Evolutionary conservation across 2,888 invertebrate species (phyloP).

Genomic region (Nomada lathburiana): DNA sequence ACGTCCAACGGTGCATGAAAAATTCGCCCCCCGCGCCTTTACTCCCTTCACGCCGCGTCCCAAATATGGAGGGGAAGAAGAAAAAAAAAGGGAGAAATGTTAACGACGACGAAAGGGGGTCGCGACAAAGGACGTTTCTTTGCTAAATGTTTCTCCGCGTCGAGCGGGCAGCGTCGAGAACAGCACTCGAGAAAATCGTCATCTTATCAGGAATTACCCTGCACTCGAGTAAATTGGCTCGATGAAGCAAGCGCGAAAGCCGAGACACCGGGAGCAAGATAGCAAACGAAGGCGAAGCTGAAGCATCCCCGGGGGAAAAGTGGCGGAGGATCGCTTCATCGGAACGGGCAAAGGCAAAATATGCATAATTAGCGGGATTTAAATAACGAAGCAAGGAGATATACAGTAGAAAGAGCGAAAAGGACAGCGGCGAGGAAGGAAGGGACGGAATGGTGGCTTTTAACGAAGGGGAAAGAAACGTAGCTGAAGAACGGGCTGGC

Average conservation of each 20-base stretch:
- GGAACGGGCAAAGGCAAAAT: conserved; percentile 60
- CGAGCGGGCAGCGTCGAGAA: conserved; percentile 15
- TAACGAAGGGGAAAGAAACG: conserved; percentile 44
- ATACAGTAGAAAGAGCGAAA: neutral
- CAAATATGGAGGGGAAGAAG: neutral
- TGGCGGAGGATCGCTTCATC: conserved; percentile 56
- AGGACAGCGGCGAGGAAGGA: conserved; percentile 10
- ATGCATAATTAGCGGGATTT: conserved; percentile 70
- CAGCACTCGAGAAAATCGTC: conserved; percentile 63
- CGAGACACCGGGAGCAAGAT: conserved; percentile 33
- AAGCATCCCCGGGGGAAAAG: conserved; percentile 19
- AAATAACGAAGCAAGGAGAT: conserved; percentile 63
- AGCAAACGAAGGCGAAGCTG: conserved; percentile 21
- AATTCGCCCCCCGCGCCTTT: neutral
- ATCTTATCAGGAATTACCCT: conserved; percentile 72
- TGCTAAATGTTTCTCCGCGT: conserved; percentile 41
- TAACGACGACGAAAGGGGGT: conserved; percentile 18
- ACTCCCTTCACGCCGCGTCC: neutral
- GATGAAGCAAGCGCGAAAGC: conserved; percentile 57
- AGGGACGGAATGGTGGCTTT: conserved; percentile 30
- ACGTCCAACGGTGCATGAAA: neutral
- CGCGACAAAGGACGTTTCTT: conserved; percentile 20
- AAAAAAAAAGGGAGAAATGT: neutral
- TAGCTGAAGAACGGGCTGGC: conserved; percentile 28
- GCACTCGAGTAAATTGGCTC: conserved; percentile 70